These are phyloP conservation scores for Heliconius sara DNA, from an alignment of 2,888 invertebrate species.

Conservation along the genomic window DNA sequence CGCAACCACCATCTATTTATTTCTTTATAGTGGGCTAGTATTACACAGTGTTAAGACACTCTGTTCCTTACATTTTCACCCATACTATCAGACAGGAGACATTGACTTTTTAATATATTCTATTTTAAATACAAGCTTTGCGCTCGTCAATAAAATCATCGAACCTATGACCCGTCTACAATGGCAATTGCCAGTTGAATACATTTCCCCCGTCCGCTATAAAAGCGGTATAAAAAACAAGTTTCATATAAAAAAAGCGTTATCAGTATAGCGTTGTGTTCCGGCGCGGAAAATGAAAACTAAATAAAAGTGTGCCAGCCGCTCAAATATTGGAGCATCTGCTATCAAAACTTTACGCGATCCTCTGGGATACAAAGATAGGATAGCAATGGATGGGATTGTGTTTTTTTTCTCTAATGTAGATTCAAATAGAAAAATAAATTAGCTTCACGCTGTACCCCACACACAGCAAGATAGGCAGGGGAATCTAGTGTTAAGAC, in stretches of 20 bases:
- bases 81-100: not conserved
- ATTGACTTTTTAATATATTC: not conserved
- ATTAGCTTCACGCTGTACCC: no score
- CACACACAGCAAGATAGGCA: no score
- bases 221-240: conserved; percentile 35
- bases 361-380: conserved; percentile 40
- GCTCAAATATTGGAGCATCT: conserved; percentile 58
- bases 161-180: not conserved
- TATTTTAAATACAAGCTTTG: not conserved
- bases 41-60: not conserved
- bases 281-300: conserved; percentile 59
- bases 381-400: conserved; percentile 29
- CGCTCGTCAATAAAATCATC: not conserved
- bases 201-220: conserved; percentile 22
- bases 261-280: conserved; percentile 48
- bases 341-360: conserved; percentile 59
- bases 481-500: no score
- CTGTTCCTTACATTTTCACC: not conserved
- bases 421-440: no score
- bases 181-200: conserved; percentile 3
- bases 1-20: no score
- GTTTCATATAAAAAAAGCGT: conserved; percentile 43
- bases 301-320: conserved; percentile 56
- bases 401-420: not conserved
- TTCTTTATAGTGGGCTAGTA: no score